Conservation (phyloP, 2,113 vertebrate species). For the Circaetus cinerascens region DNA sequence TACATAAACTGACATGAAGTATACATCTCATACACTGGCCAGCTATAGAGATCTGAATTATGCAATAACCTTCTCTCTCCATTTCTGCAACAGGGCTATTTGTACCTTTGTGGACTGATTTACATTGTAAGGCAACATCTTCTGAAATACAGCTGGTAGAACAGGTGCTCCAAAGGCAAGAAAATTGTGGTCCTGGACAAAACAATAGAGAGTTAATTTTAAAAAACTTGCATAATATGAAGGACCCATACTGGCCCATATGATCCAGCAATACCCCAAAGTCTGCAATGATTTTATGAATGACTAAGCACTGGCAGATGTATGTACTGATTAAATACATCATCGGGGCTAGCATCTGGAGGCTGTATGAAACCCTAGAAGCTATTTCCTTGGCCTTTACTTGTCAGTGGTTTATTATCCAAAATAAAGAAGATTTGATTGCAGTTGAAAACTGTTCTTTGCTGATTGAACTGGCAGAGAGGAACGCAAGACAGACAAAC, state of each 20-base stretch:
- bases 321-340: not conserved
- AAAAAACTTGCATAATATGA: not conserved
- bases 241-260: not conserved
- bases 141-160: not conserved
- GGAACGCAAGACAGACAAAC: not conserved
- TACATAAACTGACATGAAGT: not conserved
- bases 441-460: not conserved
- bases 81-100: not conserved
- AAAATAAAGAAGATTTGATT: not conserved
- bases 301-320: not conserved
- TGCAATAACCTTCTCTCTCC: not conserved
- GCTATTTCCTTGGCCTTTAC: not conserved
- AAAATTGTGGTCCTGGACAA: not conserved
- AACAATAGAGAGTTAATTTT: not conserved
- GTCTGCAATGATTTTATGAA: not conserved
- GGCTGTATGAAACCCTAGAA: not conserved
- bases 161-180: not conserved
- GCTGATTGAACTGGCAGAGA: not conserved
- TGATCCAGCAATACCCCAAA: not conserved
- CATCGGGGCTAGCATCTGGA: not conserved
- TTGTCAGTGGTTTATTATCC: not conserved
- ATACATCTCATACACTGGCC: not conserved
- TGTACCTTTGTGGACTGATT: not conserved
- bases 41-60: not conserved
- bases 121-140: not conserved